phyloP scores from a whole-genome alignment of 2,888 invertebrate species.

The Hirtodrosophila alboralis region DNA sequence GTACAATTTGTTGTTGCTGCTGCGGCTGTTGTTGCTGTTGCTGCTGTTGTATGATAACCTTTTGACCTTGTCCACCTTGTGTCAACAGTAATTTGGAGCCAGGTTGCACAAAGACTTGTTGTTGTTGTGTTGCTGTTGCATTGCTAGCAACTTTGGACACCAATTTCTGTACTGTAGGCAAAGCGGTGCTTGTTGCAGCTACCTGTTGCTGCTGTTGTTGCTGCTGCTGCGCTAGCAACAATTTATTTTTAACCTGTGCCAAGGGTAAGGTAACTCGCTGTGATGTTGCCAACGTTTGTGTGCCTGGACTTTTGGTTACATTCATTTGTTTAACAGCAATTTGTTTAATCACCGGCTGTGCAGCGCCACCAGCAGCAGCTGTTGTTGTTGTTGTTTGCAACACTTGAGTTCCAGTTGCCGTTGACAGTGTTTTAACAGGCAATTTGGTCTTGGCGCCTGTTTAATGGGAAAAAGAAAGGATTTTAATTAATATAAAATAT shows the following conservation, averaged over 20 bases:
- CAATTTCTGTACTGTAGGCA: constrained; percentile 69
- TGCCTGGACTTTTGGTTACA: constrained; percentile 66
- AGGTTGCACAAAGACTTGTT: constrained; percentile 82
- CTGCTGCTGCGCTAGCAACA: constrained; percentile 67
- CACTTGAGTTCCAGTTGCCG: constrained; percentile 41
- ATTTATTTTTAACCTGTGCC: constrained; percentile 69
- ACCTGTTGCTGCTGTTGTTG: constrained; percentile 40
- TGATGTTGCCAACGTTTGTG: constrained; percentile 61
- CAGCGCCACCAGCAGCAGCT: constrained; percentile 9
- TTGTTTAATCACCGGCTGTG: constrained; percentile 75
- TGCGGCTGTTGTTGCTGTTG: constrained; percentile 75
- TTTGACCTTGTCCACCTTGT: constrained; percentile 83
- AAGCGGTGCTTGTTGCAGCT: constrained; percentile 21
- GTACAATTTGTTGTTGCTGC: constrained; percentile 38
- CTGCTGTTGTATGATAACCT: constrained; percentile 79
- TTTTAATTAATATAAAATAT: no score
- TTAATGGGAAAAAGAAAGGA: background rate
- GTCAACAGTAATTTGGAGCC: constrained; percentile 83
- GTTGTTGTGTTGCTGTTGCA: constrained; percentile 47
- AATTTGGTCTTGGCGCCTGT: constrained; percentile 57
- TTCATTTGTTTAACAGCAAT: constrained; percentile 80
- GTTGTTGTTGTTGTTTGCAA: no score
- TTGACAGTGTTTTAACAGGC: constrained; percentile 59
- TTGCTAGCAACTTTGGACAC: constrained; percentile 66
- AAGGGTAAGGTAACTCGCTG: constrained; percentile 65